A percentile compares a stretch with the other conserved stretches of the same genome.
Evolutionary conservation across 2,113 vertebrate genomes (phyloP).

Genomic region (Gymnobelideus leadbeateri): DNA sequence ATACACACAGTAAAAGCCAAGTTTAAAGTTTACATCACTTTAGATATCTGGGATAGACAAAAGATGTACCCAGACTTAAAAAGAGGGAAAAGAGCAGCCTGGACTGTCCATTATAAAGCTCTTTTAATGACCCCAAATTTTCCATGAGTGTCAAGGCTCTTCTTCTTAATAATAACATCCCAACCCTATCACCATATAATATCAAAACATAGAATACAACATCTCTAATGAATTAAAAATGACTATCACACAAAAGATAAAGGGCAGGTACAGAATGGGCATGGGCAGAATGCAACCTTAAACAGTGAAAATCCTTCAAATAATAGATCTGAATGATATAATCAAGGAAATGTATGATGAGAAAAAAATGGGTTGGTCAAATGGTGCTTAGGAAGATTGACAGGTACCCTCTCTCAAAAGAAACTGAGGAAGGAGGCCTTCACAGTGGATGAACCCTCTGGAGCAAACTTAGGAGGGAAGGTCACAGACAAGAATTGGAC

Average conservation of each 20-base stretch:
- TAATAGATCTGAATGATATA: neutral
- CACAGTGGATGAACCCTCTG: neutral
- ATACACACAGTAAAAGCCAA: neutral
- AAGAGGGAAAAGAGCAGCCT: neutral
- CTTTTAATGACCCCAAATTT: neutral
- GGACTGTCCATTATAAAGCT: neutral
- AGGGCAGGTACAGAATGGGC: neutral
- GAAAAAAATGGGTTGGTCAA: neutral
- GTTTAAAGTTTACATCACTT: neutral
- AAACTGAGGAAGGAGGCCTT: neutral
- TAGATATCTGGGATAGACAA: neutral
- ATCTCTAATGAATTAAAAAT: neutral
- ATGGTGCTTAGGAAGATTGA: neutral
- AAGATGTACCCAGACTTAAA: too few relatives aligned
- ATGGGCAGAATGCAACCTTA: neutral
- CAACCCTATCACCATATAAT: neutral
- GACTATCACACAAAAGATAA: neutral
- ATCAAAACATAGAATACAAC: neutral
- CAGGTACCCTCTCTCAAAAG: neutral
- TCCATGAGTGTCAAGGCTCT: neutral
- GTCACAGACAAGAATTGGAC: neutral
- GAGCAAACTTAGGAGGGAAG: neutral
- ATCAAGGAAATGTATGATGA: neutral
- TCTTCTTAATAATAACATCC: neutral
- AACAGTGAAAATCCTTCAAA: neutral